Evolutionary conservation across 2,888 invertebrate genomes (phyloP).

Genomic region (Drosophila mimetica): DNA sequence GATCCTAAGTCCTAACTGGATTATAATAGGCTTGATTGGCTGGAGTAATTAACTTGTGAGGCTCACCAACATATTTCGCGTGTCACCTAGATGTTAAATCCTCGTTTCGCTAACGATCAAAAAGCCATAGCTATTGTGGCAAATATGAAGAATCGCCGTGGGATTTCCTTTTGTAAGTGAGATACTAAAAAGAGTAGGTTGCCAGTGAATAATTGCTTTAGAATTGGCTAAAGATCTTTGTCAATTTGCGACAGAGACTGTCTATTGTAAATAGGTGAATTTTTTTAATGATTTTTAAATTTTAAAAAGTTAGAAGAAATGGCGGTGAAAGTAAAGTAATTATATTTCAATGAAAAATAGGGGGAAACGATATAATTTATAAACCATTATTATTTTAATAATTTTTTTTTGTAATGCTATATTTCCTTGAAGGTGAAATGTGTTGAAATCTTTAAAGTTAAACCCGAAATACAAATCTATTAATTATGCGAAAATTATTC

Average conservation of each 20-base stretch:
- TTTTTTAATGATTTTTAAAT: too few relatives aligned
- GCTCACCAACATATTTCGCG: conserved; percentile 16
- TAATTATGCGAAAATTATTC: not conserved
- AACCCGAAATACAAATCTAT: not conserved
- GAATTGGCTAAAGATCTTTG: not conserved
- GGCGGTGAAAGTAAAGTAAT: not conserved
- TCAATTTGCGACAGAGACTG: too few relatives aligned
- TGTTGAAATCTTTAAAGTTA: too few relatives aligned
- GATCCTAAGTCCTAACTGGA: not conserved
- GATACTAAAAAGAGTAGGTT: too few relatives aligned
- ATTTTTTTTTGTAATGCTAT: too few relatives aligned
- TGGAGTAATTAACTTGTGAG: conserved; percentile 14
- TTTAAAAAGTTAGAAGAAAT: not conserved
- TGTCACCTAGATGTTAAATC: conserved; percentile 25
- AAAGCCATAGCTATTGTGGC: not conserved
- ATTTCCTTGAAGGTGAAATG: too few relatives aligned
- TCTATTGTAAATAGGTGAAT: too few relatives aligned
- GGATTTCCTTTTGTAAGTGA: too few relatives aligned
- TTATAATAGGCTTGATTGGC: conserved; percentile 1
- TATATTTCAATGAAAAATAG: too few relatives aligned
- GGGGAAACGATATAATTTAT: too few relatives aligned
- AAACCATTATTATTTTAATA: too few relatives aligned
- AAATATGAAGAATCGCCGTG: not conserved
- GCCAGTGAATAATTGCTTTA: not conserved
- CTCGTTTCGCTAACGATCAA: conserved; percentile 11